phyloP scores from a whole-genome alignment of 1,140 invertebrate genomes.

The Bombus difficillimus region DNA sequence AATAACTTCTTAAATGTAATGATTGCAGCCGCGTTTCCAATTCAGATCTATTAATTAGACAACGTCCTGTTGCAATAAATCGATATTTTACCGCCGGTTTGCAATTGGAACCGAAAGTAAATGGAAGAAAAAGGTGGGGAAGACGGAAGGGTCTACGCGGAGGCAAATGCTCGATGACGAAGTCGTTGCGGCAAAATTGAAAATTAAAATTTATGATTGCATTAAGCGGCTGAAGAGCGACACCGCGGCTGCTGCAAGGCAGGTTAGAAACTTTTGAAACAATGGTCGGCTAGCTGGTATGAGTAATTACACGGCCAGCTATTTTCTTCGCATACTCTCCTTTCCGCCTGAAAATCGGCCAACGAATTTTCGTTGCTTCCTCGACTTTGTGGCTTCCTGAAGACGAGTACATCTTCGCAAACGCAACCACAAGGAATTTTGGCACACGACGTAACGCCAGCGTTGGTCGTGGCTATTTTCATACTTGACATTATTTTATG shows the following conservation, averaged over 20 bases:
- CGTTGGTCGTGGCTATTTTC: slow-evolving; percentile 30
- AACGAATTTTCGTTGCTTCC: slow-evolving; percentile 1
- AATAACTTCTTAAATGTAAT: not conserved
- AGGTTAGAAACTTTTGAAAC: slow-evolving; percentile 54
- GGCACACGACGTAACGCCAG: not conserved
- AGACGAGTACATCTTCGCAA: slow-evolving; percentile 12
- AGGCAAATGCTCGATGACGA: not conserved
- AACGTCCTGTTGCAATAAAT: not conserved
- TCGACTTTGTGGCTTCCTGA: not conserved
- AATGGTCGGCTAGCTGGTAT: slow-evolving; percentile 24
- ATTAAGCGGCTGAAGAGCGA: slow-evolving; percentile 51
- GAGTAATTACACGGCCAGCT: slow-evolving; percentile 49
- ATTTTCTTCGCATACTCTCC: slow-evolving; percentile 11
- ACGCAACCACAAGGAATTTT: slow-evolving; percentile 32
- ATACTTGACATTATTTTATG: not conserved
- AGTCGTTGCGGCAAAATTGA: slow-evolving; percentile 57
- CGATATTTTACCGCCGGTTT: not conserved
- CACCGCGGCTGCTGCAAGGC: not conserved
- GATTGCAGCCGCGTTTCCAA: not conserved
- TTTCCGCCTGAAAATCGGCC: not conserved
- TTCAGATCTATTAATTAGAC: slow-evolving; percentile 20
- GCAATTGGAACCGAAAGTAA: not conserved
- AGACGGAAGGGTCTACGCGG: too few relatives aligned
- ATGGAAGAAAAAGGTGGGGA: not conserved
- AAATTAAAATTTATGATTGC: slow-evolving; percentile 71